Evolutionary conservation across 2,888 invertebrate genomes (phyloP), one percentile per base, ranked within the genome.

Genomic region (Rotaria socialis): DNA sequence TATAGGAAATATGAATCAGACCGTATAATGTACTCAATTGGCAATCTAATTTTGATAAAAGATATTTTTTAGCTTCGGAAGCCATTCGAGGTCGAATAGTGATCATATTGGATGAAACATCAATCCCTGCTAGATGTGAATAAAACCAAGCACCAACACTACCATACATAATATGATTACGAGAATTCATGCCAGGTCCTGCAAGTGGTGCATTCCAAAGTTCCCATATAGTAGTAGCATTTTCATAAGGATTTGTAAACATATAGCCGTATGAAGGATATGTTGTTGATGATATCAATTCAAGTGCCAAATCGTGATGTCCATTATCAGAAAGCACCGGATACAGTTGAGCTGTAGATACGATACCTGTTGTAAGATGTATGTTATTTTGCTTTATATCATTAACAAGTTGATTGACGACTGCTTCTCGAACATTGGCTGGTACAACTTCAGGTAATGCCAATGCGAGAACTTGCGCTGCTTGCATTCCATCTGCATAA

Each of bases 251-350:
- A 75, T 75, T 75, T 19, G 41, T 75, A 43, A 75, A 75, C 75
- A 75, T 75, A 75, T 43, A 75, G 43, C 75, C 75, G 10, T 75
- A 75, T 6, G 75, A 75, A 5, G 75, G 75, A 75, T 75, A 75
- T 8, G 75, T 75, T 41, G 43, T 75, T 22, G 75, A 75, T 22
- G 75, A 43, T 43, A 75, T 43, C 10, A 75, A 75, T 75, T 75
- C 75, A 75, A 75, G 75, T 43, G 75, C 75, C 43, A 75, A 75
- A 75, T 75, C 75, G 43, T 75, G 75, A 75, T 75, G 19, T 75
- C 75, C 75, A 75, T 43, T 75, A 75, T 75, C 75, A 16, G 75
- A 75, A 22, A 75, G 43, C 2, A 75, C 75, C 8, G 75, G 75
- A 75, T 35, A 75, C 11, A 75, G 43, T 43, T 75, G 75, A 75